Conservation (phyloP, 64 coral and sea anemone genomes). For the Pachyseris speciosa region DNA sequence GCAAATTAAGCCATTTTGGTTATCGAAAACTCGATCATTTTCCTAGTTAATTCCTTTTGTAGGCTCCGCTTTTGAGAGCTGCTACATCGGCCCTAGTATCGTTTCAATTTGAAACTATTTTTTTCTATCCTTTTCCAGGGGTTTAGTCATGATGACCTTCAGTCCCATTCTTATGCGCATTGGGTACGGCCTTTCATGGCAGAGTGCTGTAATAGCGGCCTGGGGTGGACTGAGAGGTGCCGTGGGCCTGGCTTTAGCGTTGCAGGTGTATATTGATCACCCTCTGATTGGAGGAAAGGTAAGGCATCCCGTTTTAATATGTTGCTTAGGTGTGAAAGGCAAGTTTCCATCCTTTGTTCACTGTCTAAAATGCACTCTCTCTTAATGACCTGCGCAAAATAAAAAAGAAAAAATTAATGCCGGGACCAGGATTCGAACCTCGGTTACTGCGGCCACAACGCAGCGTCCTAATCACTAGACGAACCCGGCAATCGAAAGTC, state of each 20-base stretch:
- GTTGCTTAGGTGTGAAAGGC: not conserved
- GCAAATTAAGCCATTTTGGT: too few species aligned
- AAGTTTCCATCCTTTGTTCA: too few species aligned
- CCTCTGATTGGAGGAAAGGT: constrained; percentile 91
- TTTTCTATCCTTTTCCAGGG: constrained; percentile 42
- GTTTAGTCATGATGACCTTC: constrained; percentile 78
- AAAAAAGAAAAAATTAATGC: too few species aligned
- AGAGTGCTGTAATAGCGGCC: constrained; percentile 88
- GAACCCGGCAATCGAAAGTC: too few species aligned
- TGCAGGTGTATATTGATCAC: constrained; percentile 96
- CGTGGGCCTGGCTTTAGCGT: constrained; percentile 89
- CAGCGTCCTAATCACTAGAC: too few species aligned
- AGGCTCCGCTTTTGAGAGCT: too few species aligned
- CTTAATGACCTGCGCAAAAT: too few species aligned
- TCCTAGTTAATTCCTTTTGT: not conserved
- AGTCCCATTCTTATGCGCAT: constrained; percentile 83
- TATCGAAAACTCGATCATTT: not conserved
- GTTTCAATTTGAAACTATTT: too few species aligned
- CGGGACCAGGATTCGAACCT: too few species aligned
- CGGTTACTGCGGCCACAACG: too few species aligned
- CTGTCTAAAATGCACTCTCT: too few species aligned
- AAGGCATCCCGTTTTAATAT: not conserved
- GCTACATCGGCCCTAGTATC: too few species aligned
- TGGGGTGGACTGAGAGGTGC: constrained; percentile 97
- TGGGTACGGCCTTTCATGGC: constrained; percentile 97